Percentiles rank a stretch among this genome's conserved stretches.
Conservation (phyloP, 2,797 vertebrate species). For the Lophotriccus pileatus region DNA sequence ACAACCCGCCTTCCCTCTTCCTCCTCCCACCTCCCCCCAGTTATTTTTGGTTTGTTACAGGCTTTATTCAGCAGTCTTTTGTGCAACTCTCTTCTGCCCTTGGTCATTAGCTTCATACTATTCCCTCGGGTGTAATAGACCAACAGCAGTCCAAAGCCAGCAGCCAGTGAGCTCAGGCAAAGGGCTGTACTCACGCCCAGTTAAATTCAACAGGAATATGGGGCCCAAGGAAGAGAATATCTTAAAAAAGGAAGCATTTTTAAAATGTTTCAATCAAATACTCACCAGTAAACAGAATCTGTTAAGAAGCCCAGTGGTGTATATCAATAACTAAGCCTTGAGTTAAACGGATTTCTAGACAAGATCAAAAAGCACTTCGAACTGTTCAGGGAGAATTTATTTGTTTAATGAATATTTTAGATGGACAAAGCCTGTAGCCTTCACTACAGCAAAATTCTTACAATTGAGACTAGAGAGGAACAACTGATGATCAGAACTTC, state of each 20-base stretch:
- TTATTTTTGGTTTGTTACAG: slow-evolving; percentile 15
- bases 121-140: background rate
- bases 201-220: background rate
- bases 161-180: background rate
- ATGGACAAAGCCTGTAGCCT: background rate
- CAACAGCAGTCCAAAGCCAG: background rate
- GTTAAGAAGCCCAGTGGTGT: background rate
- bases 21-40: background rate
- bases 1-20: background rate
- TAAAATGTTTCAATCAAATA: background rate
- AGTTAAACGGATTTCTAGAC: background rate
- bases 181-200: background rate
- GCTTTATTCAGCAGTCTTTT: slow-evolving; percentile 45
- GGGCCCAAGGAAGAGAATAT: background rate
- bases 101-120: slow-evolving; percentile 29
- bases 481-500: background rate
- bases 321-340: background rate
- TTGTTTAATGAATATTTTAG: background rate
- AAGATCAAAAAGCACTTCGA: background rate
- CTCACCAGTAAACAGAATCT: background rate
- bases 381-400: background rate
- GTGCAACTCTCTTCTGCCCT: slow-evolving; percentile 17
- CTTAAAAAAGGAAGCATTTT: background rate
- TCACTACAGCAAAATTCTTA: background rate
- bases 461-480: background rate